Evolutionary conservation across 2,888 invertebrate species (phyloP).

Genomic region (Hylaea fasciaria): DNA sequence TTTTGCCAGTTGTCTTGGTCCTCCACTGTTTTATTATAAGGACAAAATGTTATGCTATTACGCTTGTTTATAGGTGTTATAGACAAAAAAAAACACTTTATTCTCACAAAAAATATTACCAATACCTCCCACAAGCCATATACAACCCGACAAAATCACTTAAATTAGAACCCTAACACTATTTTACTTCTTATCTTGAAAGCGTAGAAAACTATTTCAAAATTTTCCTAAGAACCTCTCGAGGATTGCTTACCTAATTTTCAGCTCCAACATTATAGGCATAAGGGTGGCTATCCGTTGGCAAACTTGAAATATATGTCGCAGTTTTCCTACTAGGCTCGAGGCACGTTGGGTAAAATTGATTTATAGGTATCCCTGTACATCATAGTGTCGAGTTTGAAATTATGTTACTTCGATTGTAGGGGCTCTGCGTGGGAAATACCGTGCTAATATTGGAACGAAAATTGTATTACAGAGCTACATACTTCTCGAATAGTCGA

Average conservation of each 20-base stretch:
- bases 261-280: neutral
- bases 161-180: constrained; percentile 65
- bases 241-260: neutral
- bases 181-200: constrained; percentile 68
- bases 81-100: too few relatives aligned
- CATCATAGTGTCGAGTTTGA: constrained; percentile 52
- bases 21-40: too few relatives aligned
- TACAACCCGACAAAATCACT: constrained; percentile 66
- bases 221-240: neutral
- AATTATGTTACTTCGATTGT: constrained; percentile 45
- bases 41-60: too few relatives aligned
- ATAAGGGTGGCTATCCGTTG: neutral
- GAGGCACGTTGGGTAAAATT: constrained; percentile 54
- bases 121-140: constrained; percentile 50
- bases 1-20: too few relatives aligned
- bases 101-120: neutral
- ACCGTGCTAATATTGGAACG: neutral
- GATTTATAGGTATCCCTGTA: constrained; percentile 64
- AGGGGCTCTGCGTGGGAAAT: constrained; percentile 5
- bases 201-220: constrained; percentile 29
- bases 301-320: constrained; percentile 2
- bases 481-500: neutral
- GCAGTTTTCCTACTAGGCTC: constrained; percentile 41
- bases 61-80: too few relatives aligned
- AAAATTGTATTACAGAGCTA: neutral